Conservation (phyloP, 2,797 vertebrate species). For the Leptoclinus maculatus region DNA sequence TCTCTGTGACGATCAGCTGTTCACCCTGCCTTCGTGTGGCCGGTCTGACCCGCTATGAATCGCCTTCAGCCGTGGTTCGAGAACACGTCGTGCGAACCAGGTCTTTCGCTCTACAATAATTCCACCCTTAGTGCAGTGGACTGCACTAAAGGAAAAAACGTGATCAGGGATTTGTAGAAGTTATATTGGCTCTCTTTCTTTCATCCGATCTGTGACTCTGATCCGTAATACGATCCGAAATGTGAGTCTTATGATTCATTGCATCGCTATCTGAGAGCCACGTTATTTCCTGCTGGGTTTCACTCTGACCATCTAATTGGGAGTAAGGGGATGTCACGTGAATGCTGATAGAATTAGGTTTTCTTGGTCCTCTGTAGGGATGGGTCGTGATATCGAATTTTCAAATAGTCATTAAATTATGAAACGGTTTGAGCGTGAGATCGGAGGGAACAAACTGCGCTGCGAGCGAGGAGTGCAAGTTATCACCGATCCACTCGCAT, state of each 20-base stretch:
- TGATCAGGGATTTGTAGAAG: no score
- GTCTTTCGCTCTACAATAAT: neutral
- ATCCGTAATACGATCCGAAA: no score
- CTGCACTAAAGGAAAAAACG: neutral
- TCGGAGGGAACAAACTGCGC: no score
- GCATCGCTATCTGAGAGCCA: neutral
- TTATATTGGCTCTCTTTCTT: no score
- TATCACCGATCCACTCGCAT: no score
- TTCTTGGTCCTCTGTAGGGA: neutral
- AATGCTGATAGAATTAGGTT: conserved; percentile 12
- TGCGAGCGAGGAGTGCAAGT: no score
- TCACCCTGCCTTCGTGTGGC: neutral
- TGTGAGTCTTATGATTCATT: no score
- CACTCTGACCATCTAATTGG: neutral
- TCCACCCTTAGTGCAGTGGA: neutral
- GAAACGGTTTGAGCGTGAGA: no score
- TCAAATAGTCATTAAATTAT: no score
- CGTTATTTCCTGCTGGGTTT: conserved; percentile 10
- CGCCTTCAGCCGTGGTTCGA: neutral
- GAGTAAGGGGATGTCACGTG: neutral
- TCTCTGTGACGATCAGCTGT: neutral
- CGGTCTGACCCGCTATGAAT: neutral
- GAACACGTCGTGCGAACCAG: neutral
- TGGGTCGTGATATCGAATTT: no score
- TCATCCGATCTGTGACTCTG: no score